A percentile compares a stretch with the other conserved stretches of the same genome.
Evolutionary conservation across 2,888 invertebrate genomes (phyloP).

Genomic region (Tanytarsus gracilentus): DNA sequence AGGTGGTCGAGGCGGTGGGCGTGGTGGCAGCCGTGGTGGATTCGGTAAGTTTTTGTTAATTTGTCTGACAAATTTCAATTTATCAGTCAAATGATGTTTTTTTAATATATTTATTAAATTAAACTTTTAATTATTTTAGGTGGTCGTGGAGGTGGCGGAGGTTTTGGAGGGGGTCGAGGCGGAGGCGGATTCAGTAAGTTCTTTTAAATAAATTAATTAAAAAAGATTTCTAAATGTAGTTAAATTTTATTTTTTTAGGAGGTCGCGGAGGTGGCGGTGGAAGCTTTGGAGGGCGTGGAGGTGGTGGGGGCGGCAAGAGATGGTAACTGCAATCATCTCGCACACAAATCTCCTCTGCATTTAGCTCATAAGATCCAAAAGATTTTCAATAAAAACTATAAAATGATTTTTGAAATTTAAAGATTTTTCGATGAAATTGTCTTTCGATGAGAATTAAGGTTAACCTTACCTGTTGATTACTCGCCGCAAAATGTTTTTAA

Average conservation of each 20-base stretch:
- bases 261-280: conserved; percentile 37
- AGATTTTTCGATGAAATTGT: neutral
- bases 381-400: neutral
- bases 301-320: conserved; percentile 32
- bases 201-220: neutral
- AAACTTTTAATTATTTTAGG: conserved; percentile 25
- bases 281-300: conserved; percentile 36
- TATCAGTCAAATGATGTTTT: no score
- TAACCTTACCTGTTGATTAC: conserved; percentile 5
- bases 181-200: conserved; percentile 10
- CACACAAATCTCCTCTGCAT: neutral
- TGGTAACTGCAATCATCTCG: conserved; percentile 2
- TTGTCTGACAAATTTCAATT: no score
- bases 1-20: conserved; percentile 42
- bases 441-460: no score
- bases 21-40: conserved; percentile 34
- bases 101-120: neutral
- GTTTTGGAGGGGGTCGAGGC: conserved; percentile 17
- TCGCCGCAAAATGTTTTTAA: neutral
- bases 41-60: no score
- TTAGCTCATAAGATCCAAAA: no score
- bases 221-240: neutral
- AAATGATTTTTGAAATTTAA: neutral
- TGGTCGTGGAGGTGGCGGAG: conserved; percentile 35
- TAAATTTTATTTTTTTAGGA: conserved; percentile 31